phyloP scores from a whole-genome alignment of 2,888 invertebrate genomes.

The Diarsia dahlii region DNA sequence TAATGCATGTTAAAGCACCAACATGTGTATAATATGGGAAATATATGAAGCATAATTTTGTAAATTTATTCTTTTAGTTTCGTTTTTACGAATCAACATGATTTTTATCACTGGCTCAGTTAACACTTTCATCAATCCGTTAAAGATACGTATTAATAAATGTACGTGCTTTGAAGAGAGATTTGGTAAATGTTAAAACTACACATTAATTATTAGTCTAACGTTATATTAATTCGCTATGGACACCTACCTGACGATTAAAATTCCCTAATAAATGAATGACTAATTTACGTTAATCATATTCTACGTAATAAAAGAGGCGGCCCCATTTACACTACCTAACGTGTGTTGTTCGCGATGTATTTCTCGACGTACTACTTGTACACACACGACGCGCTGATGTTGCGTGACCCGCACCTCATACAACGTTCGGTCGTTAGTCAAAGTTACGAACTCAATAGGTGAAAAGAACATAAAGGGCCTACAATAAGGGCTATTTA shows the following conservation, averaged over 20 bases:
- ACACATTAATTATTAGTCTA: conserved; percentile 77
- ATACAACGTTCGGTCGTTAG: conserved; percentile 18
- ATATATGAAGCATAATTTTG: conserved; percentile 75
- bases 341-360: conserved; percentile 64
- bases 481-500: conserved; percentile 31
- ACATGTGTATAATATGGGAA: conserved; percentile 74
- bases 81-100: conserved; percentile 53
- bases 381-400: conserved; percentile 35
- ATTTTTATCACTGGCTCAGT: conserved; percentile 58
- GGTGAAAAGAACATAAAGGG: conserved; percentile 40
- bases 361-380: not conserved
- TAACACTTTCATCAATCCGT: conserved; percentile 49
- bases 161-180: conserved; percentile 79
- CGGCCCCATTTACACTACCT: conserved; percentile 87
- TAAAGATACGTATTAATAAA: conserved; percentile 65
- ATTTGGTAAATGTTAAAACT: conserved; percentile 87
- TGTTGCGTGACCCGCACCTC: conserved; percentile 36
- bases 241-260: conserved; percentile 82
- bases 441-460: conserved; percentile 32
- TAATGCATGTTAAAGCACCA: conserved; percentile 83
- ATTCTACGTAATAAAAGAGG: conserved; percentile 84
- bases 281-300: conserved; percentile 77
- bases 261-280: conserved; percentile 84
- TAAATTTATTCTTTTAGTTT: conserved; percentile 50
- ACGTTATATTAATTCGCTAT: conserved; percentile 81